These are phyloP conservation scores for Theodoxus fluviatilis DNA, from an alignment of 2,888 invertebrate species.

Conservation along the genomic window DNA sequence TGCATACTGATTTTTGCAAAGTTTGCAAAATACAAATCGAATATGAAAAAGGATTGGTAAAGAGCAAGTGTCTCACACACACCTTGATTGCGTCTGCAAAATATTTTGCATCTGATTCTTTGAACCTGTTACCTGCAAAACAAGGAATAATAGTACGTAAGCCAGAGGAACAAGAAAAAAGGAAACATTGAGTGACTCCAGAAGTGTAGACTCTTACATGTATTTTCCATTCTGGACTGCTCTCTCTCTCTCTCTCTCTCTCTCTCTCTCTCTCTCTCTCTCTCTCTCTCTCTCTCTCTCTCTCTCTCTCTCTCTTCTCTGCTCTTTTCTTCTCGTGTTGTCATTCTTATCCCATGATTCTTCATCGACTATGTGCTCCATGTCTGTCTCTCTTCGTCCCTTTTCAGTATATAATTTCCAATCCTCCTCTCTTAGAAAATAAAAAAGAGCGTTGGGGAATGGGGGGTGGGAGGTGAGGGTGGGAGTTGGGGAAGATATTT, in stretches of 20 bases:
- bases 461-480: too few species aligned
- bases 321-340: too few species aligned
- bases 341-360: too few species aligned
- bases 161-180: neutral
- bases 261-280: conserved; percentile 2
- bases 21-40: too few species aligned
- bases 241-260: conserved; percentile 2
- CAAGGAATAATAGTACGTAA: neutral
- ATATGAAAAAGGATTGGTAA: too few species aligned
- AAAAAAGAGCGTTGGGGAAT: neutral
- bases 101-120: conserved; percentile 42
- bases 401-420: neutral
- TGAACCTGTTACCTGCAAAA: conserved; percentile 47
- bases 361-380: too few species aligned
- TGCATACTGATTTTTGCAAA: too few species aligned
- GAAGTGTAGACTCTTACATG: neutral
- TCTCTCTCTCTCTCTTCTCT: neutral
- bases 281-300: conserved; percentile 2
- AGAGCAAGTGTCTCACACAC: neutral
- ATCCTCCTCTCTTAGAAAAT: neutral
- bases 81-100: conserved; percentile 35
- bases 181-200: neutral
- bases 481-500: too few species aligned
- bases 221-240: too few species aligned
- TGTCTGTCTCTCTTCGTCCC: neutral